Base-by-base conservation (phyloP, 2,888 invertebrate species). In the Apodemia zela region DNA sequence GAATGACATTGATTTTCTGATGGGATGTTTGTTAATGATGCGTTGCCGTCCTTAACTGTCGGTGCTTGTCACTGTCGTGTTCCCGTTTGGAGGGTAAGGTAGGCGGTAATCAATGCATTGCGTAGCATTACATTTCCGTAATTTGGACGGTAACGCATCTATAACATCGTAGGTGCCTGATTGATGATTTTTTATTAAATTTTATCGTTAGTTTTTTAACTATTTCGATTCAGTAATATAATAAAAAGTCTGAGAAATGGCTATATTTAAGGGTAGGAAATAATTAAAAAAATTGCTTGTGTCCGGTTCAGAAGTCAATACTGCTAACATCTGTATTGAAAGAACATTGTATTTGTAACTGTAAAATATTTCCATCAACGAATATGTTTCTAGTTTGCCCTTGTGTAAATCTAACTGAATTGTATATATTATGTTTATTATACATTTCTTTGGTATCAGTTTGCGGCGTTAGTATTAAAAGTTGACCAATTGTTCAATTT, bases 401-500 rank as follows among this genome's bases (percentile, higher is more conserved):
- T 57, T 57, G 54, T 57, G 54, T 57, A 57, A 57, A 57, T 57
- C 54, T 57, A 54, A 21, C 25, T 54, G 8, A 21, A 54, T 25
- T 54, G 54, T 57, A 57, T 29, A 57, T 57, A 29, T 29, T 57
- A n/a, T n/a, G 54, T 57, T 57, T 29, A 57, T 25, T 49, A 17
- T 49, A 21, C 51, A 57, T 25, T 25, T 57, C 18, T 57, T 29
- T 25, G 29, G 54, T 15, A 63, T 29, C 61, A 60, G 42, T 60
- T 42, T 57, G 18, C 51, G 63, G 67, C 25, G 54, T 57, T 57
- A 57, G 57, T 57, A 57, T 29, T 57, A 57, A 57, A 57, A 57
- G 25, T 25, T 57, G 57, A 57, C 57, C 57, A 57, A 69, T 67
- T 65, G 45, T 61, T 68, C 60, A 66, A 63, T 67, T 60, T 67